Percentiles rank a stretch among this genome's conserved stretches.
phyloP scores from a whole-genome alignment of 2,113 vertebrate species.

The Zosterops borbonicus region DNA sequence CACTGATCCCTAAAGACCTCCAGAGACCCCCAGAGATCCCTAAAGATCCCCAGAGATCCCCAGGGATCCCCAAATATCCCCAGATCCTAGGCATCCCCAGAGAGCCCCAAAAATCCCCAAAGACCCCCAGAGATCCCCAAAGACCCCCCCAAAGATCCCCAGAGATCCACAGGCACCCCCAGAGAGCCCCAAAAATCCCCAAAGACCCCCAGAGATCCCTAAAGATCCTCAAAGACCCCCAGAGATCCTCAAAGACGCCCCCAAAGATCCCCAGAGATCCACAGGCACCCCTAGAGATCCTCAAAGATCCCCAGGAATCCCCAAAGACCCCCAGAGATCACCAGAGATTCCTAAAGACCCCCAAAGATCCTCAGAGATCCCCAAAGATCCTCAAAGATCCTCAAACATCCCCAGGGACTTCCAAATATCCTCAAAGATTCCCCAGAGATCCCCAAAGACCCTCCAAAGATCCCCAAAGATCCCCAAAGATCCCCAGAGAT shows the following conservation, averaged over 20 bases:
- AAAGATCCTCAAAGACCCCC: rapidly evolving
- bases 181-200: too few species aligned
- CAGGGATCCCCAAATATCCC: neutral
- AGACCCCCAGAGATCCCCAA: too few species aligned
- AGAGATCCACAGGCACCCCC: rapidly evolving
- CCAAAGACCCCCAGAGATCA: neutral
- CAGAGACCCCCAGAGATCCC: too few species aligned
- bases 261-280: neutral
- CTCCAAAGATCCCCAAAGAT: neutral
- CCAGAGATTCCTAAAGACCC: rapidly evolving
- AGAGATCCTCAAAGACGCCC: too few species aligned
- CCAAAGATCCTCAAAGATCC: too few species aligned
- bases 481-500: neutral
- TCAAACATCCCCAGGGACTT: rapidly evolving
- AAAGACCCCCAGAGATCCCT: too few species aligned
- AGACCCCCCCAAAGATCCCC: rapidly evolving
- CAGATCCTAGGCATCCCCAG: neutral
- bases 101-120: rapidly evolving
- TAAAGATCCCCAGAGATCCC: neutral
- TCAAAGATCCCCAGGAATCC: neutral
- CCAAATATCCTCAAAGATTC: rapidly evolving
- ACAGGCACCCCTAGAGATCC: neutral
- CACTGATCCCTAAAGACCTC: too few species aligned
- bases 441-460: too few species aligned
- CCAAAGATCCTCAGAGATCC: rapidly evolving